These are phyloP conservation scores for Gymnopithys bicolor DNA, from an alignment of 2,797 vertebrate species.

Conservation along the genomic window DNA sequence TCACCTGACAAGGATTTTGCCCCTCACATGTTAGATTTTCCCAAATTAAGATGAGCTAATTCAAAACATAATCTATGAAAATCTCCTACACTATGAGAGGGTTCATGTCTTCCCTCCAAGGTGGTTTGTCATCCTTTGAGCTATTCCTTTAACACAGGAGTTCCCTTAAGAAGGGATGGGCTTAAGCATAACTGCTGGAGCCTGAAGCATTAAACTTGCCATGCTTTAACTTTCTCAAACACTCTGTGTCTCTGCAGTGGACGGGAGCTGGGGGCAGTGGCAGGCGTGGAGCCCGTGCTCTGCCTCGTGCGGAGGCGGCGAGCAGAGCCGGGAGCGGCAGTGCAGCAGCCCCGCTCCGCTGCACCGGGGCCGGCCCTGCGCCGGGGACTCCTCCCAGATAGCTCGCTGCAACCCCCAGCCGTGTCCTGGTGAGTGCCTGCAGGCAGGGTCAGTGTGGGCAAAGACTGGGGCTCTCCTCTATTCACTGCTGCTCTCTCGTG, in stretches of 20 bases:
- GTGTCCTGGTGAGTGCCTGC: conserved; percentile 86
- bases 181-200: neutral
- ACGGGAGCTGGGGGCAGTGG: conserved; percentile 93
- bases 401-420: conserved; percentile 87
- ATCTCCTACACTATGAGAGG: neutral
- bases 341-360: conserved; percentile 85
- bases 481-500: neutral
- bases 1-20: neutral
- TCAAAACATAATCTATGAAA: neutral
- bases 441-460: rapidly evolving
- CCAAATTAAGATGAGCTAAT: neutral
- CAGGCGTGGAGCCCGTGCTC: conserved; percentile 91
- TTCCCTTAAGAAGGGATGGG: neutral
- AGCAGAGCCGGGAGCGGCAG: conserved; percentile 83
- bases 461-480: neutral
- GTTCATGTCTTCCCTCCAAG: neutral
- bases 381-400: conserved; percentile 90
- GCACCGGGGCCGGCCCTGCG: conserved; percentile 84
- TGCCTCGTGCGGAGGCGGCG: conserved; percentile 89
- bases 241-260: conserved; percentile 76
- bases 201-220: neutral
- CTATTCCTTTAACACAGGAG: neutral
- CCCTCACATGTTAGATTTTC: neutral
- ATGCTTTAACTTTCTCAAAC: neutral
- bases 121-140: neutral